Conservation (phyloP, 2,797 vertebrate genomes). For the Protonibea diacanthus region DNA sequence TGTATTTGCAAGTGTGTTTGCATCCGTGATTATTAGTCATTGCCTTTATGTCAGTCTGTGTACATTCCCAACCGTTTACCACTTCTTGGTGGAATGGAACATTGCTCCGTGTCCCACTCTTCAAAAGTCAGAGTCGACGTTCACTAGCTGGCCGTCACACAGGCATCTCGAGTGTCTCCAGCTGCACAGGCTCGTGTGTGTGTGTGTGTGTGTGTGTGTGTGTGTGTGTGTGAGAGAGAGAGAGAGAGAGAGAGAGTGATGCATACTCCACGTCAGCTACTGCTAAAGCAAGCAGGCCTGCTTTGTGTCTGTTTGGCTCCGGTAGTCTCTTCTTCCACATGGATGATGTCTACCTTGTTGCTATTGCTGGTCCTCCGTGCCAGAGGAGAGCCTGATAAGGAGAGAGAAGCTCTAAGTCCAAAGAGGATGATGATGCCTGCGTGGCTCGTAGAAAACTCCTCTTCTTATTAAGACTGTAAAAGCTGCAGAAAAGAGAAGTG, state of each 20-base stretch:
- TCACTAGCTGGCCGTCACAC: constrained; percentile 56
- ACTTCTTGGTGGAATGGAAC: constrained; percentile 39
- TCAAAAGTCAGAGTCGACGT: constrained; percentile 15
- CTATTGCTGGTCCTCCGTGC: constrained; percentile 18
- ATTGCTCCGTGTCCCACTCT: constrained; percentile 24
- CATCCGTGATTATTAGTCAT: constrained; percentile 36
- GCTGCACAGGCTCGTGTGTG: constrained; percentile 52
- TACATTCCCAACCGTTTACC: constrained; percentile 51
- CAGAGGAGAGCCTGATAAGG: constrained; percentile 61
- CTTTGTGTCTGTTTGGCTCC: constrained; percentile 54
- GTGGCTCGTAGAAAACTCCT: constrained; percentile 24
- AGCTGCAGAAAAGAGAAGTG: constrained; percentile 13
- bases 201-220: constrained; percentile 30
- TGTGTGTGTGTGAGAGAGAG: constrained; percentile 24
- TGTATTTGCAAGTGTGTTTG: constrained; percentile 10
- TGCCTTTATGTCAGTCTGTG: constrained; percentile 49
- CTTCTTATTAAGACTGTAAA: neutral
- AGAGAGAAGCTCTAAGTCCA: constrained; percentile 20
- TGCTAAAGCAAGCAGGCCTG: constrained; percentile 41
- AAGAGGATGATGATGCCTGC: constrained; percentile 6
- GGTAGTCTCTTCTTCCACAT: constrained; percentile 39
- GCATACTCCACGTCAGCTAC: constrained; percentile 76
- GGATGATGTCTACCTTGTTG: constrained; percentile 50
- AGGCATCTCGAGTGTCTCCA: constrained; percentile 70
- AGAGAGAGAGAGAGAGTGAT: constrained; percentile 12